phyloP scores from a whole-genome alignment of 2,113 vertebrate species.

The Alethe castanea region DNA sequence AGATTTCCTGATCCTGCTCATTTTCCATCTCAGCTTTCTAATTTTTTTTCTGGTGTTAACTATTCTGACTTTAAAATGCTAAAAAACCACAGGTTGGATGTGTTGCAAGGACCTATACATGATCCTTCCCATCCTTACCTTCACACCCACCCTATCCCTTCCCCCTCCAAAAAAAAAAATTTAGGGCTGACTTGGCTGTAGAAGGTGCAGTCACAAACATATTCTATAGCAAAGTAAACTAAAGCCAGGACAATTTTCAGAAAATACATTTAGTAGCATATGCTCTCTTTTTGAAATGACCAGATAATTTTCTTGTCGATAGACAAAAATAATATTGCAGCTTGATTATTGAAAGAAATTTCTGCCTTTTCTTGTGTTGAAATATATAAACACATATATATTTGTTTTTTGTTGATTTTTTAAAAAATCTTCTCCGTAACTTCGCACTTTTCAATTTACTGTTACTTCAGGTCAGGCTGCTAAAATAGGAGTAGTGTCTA shows the following conservation, averaged over 20 bases:
- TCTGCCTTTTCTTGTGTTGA: background rate
- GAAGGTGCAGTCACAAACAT: background rate
- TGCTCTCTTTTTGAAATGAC: background rate
- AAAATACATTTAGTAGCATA: background rate
- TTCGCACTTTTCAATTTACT: background rate
- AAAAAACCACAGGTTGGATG: background rate
- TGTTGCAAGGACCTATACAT: background rate
- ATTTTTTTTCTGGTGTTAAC: slow-evolving; percentile 12
- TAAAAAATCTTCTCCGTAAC: background rate
- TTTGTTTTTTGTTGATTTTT: background rate
- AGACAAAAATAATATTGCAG: background rate
- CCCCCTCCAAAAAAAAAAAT: fast-evolving
- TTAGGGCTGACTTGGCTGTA: background rate
- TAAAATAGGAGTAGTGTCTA: background rate
- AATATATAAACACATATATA: background rate
- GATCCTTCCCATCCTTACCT: background rate
- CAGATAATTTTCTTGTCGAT: background rate
- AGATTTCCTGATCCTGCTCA: background rate
- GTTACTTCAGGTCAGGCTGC: background rate
- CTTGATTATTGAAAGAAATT: background rate
- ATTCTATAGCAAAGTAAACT: background rate
- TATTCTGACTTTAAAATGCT: background rate
- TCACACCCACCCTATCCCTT: background rate
- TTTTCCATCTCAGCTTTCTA: background rate
- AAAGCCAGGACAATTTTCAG: background rate